These are phyloP conservation scores for Sander vitreus DNA, from an alignment of 2,113 vertebrate species.

Conservation along the genomic window DNA sequence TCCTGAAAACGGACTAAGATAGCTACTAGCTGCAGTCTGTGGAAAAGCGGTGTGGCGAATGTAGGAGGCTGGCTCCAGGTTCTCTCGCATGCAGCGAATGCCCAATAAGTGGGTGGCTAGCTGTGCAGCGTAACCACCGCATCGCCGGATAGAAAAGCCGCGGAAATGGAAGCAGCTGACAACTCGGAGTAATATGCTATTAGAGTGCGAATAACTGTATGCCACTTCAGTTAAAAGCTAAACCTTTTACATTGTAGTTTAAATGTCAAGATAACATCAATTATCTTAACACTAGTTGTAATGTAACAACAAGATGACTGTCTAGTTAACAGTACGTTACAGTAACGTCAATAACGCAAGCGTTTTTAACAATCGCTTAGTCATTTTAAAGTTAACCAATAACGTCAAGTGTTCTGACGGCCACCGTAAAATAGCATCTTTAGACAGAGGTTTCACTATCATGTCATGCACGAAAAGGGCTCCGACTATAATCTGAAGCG, in stretches of 20 bases:
- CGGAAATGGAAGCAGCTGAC: conserved; percentile 72
- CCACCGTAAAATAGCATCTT: neutral
- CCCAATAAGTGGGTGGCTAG: conserved; percentile 55
- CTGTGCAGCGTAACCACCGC: conserved; percentile 51
- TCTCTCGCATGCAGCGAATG: conserved; percentile 53
- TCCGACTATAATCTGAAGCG: conserved; percentile 43
- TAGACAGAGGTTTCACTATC: neutral
- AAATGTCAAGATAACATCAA: no score
- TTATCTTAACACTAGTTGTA: neutral
- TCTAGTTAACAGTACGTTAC: neutral
- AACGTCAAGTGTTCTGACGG: neutral
- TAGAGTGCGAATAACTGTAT: neutral
- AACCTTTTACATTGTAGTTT: neutral
- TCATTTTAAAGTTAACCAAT: neutral
- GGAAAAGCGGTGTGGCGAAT: conserved; percentile 21
- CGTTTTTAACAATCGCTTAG: neutral
- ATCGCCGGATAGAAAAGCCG: conserved; percentile 68
- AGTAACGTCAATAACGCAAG: neutral
- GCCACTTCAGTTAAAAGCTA: neutral
- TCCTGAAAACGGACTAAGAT: conserved; percentile 23
- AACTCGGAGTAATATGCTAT: conserved; percentile 8
- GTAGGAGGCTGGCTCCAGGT: conserved; percentile 45
- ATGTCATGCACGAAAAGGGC: conserved; percentile 32
- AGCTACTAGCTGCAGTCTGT: conserved; percentile 49
- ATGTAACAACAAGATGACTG: neutral